phyloP scores from a whole-genome alignment of 1,140 invertebrate genomes.

The Melanaphis sacchari region DNA sequence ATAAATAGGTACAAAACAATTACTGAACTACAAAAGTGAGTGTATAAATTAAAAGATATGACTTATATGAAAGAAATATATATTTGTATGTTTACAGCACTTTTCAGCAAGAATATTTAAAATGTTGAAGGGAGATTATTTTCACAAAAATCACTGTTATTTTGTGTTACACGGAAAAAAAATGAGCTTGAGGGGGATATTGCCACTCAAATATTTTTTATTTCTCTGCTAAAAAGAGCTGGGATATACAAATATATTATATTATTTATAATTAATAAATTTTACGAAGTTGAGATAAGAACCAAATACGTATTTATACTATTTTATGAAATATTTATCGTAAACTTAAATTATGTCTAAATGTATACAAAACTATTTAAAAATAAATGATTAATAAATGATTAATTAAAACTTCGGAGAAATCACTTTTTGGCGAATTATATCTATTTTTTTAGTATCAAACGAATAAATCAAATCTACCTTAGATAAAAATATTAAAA shows the following conservation, averaged over 20 bases:
- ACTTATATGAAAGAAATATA: no score
- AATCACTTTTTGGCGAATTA: neutral
- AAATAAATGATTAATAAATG: neutral
- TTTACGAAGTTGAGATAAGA: neutral
- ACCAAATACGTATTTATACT: neutral
- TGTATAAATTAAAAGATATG: neutral
- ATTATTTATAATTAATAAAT: no score
- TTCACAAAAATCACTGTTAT: no score
- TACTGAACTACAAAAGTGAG: neutral
- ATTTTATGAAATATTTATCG: neutral
- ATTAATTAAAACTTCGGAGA: neutral
- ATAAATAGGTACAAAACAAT: neutral
- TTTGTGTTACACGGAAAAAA: no score
- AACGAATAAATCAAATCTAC: neutral
- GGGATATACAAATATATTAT: no score
- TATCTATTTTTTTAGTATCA: neutral
- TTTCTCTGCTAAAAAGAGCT: no score
- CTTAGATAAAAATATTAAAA: neutral
- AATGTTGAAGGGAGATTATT: no score
- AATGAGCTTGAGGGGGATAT: no score
- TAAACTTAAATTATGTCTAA: neutral
- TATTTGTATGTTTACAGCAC: no score
- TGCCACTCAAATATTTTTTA: no score
- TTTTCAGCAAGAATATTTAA: no score
- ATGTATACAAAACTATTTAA: neutral